These are phyloP conservation scores for Cremastinae sp. DNA, from an alignment of 2,888 invertebrate genomes.

Conservation along the genomic window DNA sequence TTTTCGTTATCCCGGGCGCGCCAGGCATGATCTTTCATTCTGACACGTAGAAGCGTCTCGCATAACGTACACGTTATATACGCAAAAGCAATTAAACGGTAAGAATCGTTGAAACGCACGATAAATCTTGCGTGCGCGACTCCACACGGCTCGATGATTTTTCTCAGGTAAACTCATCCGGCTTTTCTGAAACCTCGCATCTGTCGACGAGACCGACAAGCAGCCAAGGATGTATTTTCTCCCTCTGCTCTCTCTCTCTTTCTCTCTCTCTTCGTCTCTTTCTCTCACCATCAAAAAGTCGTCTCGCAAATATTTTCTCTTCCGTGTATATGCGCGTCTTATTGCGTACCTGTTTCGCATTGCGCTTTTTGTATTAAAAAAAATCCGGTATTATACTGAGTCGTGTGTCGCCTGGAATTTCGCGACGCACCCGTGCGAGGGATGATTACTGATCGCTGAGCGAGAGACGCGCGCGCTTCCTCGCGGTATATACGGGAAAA, in stretches of 20 bases:
- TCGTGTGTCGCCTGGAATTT: conserved; percentile 29
- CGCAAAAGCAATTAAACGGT: conserved; percentile 63
- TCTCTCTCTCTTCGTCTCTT: conserved; percentile 22
- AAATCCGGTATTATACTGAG: conserved; percentile 32
- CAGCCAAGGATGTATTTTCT: conserved; percentile 31
- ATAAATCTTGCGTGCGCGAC: conserved; percentile 62
- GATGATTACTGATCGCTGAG: too few species aligned
- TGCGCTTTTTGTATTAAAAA: background rate
- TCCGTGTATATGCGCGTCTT: conserved; percentile 42
- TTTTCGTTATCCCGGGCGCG: conserved; percentile 46
- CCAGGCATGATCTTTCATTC: conserved; percentile 55
- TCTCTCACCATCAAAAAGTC: conserved; percentile 44
- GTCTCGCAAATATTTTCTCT: conserved; percentile 57
- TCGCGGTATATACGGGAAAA: conserved; percentile 23
- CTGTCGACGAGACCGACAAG: conserved; percentile 48
- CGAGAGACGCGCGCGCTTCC: conserved; percentile 10
- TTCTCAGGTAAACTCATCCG: conserved; percentile 47
- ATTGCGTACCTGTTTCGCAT: background rate
- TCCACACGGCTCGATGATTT: conserved; percentile 57
- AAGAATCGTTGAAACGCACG: conserved; percentile 62
- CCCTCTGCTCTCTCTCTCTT: too few species aligned
- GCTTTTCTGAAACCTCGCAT: conserved; percentile 43
- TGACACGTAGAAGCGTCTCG: conserved; percentile 38
- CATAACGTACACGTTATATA: conserved; percentile 44
- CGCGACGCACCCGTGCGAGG: conserved; percentile 37